A percentile compares a stretch with the other conserved stretches of the same genome.
Evolutionary conservation across 2,888 invertebrate genomes (phyloP).

Genomic region (Micropterix aruncella): DNA sequence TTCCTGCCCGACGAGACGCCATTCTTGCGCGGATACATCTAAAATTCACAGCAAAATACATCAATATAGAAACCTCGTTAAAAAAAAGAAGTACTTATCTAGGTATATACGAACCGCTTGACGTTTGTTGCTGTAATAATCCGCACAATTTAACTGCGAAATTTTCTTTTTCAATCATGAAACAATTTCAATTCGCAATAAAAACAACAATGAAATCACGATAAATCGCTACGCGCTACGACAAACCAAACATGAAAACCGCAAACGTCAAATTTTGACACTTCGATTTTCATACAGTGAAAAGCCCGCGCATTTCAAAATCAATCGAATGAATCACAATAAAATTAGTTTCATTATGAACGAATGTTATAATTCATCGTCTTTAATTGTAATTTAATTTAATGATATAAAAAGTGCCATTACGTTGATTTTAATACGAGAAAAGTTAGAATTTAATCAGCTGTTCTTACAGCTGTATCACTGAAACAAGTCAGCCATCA

Average conservation of each 20-base stretch:
- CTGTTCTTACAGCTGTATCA: background rate
- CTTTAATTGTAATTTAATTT: too few species aligned
- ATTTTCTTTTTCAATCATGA: constrained; percentile 29
- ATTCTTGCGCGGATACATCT: constrained; percentile 55
- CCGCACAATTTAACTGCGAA: constrained; percentile 44
- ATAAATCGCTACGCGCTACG: too few species aligned
- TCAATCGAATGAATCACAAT: too few species aligned
- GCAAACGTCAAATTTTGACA: background rate
- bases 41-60: constrained; percentile 14
- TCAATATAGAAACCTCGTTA: constrained; percentile 8
- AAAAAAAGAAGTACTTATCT: constrained; percentile 9
- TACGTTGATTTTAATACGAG: too few species aligned
- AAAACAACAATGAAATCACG: background rate
- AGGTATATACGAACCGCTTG: constrained; percentile 29
- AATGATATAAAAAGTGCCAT: too few species aligned
- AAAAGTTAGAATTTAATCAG: background rate
- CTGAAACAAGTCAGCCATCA: too few species aligned
- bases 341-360: too few species aligned
- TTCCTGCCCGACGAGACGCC: constrained; percentile 71
- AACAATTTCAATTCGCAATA: background rate
- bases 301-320: background rate
- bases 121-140: constrained; percentile 31
- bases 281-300: background rate
- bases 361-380: too few species aligned
- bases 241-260: too few species aligned